Evolutionary conservation across 2,888 invertebrate genomes (phyloP).

Genomic region (Bhutanitis thaidina): DNA sequence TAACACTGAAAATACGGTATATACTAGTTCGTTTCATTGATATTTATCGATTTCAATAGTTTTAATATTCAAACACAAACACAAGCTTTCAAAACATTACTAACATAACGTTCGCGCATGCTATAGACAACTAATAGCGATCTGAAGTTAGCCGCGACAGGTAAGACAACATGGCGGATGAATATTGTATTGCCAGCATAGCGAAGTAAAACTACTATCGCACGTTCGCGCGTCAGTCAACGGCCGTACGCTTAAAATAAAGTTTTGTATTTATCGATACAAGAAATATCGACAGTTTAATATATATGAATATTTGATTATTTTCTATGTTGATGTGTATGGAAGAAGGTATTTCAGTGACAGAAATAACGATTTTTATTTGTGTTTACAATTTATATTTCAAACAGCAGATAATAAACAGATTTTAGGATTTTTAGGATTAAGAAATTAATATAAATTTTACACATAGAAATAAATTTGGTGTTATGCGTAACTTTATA

Average conservation of each 20-base stretch:
- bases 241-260: slow-evolving; percentile 37
- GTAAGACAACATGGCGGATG: slow-evolving; percentile 42
- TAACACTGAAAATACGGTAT: slow-evolving; percentile 20
- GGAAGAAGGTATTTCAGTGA: no score
- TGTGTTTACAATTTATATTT: no score
- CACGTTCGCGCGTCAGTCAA: slow-evolving; percentile 46
- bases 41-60: slow-evolving; percentile 33
- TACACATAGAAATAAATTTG: no score
- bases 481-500: no score
- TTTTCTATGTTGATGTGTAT: no score
- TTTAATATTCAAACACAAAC: slow-evolving; percentile 32
- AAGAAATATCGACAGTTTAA: neutral
- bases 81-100: slow-evolving; percentile 62
- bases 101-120: slow-evolving; percentile 58
- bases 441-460: no score
- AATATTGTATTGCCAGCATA: slow-evolving; percentile 20
- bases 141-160: slow-evolving; percentile 53
- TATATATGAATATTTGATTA: no score
- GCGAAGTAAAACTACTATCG: slow-evolving; percentile 11
- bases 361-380: no score
- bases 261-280: slow-evolving; percentile 14
- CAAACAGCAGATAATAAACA: no score
- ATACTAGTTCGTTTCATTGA: slow-evolving; percentile 47
- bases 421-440: no score
- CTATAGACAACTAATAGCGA: slow-evolving; percentile 46